Evolutionary conservation across 2,797 vertebrate genomes (phyloP).

Genomic region (Acanthurus leucopareius): DNA sequence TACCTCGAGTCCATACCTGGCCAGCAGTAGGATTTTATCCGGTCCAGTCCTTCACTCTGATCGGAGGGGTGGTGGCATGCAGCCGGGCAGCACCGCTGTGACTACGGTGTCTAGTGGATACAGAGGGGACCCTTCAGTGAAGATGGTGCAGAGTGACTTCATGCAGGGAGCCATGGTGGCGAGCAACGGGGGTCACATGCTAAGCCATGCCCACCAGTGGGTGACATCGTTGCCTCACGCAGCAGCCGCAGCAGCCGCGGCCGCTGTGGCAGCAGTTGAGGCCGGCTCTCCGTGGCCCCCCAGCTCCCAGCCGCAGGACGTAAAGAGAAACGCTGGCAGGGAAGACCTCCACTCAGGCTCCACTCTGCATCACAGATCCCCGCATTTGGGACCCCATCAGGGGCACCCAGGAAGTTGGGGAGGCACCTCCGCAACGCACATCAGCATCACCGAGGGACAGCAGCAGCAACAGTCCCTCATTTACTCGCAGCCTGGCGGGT

Average conservation of each 20-base stretch:
- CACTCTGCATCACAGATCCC: constrained; percentile 87
- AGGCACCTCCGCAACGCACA: constrained; percentile 87
- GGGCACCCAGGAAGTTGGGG: constrained; percentile 90
- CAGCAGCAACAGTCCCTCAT: constrained; percentile 88
- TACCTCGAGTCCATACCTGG: constrained; percentile 94
- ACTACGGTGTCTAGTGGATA: constrained; percentile 92
- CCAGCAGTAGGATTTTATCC: constrained; percentile 92
- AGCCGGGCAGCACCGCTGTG: constrained; percentile 91
- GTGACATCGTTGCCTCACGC: constrained; percentile 95
- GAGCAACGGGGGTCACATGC: constrained; percentile 96
- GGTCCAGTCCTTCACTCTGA: constrained; percentile 93
- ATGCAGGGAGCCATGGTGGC: constrained; percentile 96
- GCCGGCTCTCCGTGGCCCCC: constrained; percentile 93
- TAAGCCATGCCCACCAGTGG: constrained; percentile 98
- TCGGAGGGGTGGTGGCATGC: constrained; percentile 91
- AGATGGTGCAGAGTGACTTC: constrained; percentile 98
- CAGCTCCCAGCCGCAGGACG: constrained; percentile 90
- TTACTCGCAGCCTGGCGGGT: constrained; percentile 94
- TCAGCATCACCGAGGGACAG: constrained; percentile 81
- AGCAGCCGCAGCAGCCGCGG: constrained; percentile 92
- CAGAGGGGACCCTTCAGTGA: constrained; percentile 93
- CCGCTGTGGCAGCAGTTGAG: constrained; percentile 90
- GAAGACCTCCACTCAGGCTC: constrained; percentile 92
- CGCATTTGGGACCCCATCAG: constrained; percentile 86
- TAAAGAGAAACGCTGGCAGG: constrained; percentile 89